These are phyloP conservation scores for Tribolium freemani DNA, from an alignment of 2,888 invertebrate species.

Conservation along the genomic window DNA sequence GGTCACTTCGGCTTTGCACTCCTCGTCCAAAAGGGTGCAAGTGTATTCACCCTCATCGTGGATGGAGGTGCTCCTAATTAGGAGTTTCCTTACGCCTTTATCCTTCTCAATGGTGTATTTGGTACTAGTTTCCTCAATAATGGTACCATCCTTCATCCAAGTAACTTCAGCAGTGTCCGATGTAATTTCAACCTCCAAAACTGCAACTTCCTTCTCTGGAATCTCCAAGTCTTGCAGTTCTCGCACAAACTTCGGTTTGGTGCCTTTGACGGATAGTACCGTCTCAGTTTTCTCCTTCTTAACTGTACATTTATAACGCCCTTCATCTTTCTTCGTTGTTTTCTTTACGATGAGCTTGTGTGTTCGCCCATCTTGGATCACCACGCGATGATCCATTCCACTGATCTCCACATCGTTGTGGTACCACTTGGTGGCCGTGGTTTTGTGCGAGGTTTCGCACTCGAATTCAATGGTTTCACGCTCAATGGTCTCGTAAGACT, in stretches of 20 bases:
- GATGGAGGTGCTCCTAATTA: constrained; percentile 85
- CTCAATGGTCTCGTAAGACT: constrained; percentile 80
- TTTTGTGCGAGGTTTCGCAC: constrained; percentile 88
- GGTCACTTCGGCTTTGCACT: constrained; percentile 88
- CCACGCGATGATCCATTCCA: constrained; percentile 89
- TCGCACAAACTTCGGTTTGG: constrained; percentile 87
- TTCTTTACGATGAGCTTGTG: constrained; percentile 87
- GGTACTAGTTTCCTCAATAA: constrained; percentile 76
- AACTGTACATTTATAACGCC: constrained; percentile 84
- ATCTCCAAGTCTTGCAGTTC: constrained; percentile 90
- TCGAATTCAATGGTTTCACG: constrained; percentile 81
- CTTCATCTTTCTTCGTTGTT: constrained; percentile 80
- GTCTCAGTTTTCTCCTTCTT: constrained; percentile 85
- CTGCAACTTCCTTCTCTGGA: constrained; percentile 87
- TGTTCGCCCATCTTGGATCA: constrained; percentile 85
- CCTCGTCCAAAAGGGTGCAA: constrained; percentile 81
- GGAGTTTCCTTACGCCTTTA: constrained; percentile 82
- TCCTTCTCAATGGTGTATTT: constrained; percentile 84
- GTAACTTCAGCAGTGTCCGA: constrained; percentile 89
- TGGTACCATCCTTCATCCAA: constrained; percentile 90
- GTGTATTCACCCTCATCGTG: constrained; percentile 95
- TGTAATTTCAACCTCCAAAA: constrained; percentile 91
- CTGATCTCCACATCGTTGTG: constrained; percentile 85
- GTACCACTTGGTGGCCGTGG: constrained; percentile 92
- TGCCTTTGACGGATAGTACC: constrained; percentile 80